A percentile compares a stretch with the other conserved stretches of the same genome.
Conservation (phyloP, 2,888 invertebrate species). For the Ethmia dodecea region DNA sequence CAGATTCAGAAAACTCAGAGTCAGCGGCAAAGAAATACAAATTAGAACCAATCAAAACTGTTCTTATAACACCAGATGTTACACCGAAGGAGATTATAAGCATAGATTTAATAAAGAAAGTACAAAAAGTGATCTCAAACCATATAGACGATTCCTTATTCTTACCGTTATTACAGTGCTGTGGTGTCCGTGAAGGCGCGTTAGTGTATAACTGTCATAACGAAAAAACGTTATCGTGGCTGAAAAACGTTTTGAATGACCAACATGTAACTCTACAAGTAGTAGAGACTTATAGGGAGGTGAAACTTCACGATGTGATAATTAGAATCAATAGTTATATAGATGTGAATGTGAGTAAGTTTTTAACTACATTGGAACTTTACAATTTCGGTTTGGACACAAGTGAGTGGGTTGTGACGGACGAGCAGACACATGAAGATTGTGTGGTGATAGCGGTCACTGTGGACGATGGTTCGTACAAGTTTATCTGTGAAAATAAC, state of each 20-base stretch:
- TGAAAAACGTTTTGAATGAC: conserved; percentile 22
- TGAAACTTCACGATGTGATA: no score
- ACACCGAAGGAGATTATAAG: conserved; percentile 20
- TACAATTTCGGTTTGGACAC: conserved; percentile 37
- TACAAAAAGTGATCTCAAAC: conserved; percentile 28
- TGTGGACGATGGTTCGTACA: conserved; percentile 34
- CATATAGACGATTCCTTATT: conserved; percentile 23
- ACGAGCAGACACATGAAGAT: conserved; percentile 16
- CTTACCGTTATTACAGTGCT: conserved; percentile 41
- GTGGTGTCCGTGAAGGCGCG: conserved; percentile 39
- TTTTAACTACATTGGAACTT: conserved; percentile 33
- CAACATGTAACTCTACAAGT: no score
- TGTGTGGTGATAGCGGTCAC: conserved; percentile 23
- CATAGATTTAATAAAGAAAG: conserved; percentile 14
- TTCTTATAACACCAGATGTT: conserved; percentile 22
- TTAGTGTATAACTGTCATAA: conserved; percentile 43
- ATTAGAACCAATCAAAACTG: conserved; percentile 5
- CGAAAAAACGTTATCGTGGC: conserved; percentile 28
- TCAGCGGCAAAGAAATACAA: conserved; percentile 13
- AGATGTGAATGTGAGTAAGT: conserved; percentile 17
- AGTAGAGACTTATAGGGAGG: no score
- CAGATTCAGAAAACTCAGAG: conserved; percentile 10
- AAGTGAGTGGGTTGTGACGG: conserved; percentile 31
- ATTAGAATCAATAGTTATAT: conserved; percentile 29
- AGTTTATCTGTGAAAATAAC: conserved; percentile 29